Evolutionary conservation across 2,797 vertebrate species (phyloP).

Genomic region (Enteromius mattozi): DNA sequence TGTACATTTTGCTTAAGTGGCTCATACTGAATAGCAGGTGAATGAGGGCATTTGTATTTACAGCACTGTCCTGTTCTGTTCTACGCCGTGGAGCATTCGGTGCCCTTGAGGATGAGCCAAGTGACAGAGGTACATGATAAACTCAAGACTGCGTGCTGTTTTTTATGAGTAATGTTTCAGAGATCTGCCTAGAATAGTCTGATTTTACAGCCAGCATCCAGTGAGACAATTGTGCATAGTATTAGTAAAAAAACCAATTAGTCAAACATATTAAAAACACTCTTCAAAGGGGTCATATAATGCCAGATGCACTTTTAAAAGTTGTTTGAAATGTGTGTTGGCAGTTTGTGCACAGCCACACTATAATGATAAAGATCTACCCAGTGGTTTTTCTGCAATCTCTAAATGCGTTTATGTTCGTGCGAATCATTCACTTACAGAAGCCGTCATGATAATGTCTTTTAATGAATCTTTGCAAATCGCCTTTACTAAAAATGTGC

Average conservation of each 20-base stretch:
- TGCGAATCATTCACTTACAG: too few relatives aligned
- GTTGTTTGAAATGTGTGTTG: too few relatives aligned
- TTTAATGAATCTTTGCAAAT: too few relatives aligned
- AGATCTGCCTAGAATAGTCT: background rate
- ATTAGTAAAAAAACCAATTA: background rate
- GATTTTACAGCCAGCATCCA: background rate
- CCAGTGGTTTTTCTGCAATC: too few relatives aligned
- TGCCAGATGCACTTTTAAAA: too few relatives aligned
- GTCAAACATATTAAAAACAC: background rate
- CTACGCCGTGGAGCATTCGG: background rate
- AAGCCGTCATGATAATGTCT: too few relatives aligned
- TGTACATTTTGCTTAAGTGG: constrained; percentile 7
- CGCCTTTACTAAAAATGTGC: too few relatives aligned
- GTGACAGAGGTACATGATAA: constrained; percentile 41
- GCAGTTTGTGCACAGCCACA: too few relatives aligned
- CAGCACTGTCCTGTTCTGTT: background rate
- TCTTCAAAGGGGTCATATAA: too few relatives aligned
- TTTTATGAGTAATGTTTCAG: constrained; percentile 45
- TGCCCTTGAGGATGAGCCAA: constrained; percentile 41
- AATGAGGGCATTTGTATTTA: constrained; percentile 21
- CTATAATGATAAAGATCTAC: too few relatives aligned
- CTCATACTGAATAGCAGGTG: background rate
- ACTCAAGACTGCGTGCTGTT: constrained; percentile 28
- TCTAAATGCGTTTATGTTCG: too few relatives aligned
- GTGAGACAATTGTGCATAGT: background rate